Evolutionary conservation across 2,888 invertebrate species (phyloP).

Genomic region (Melolontha melolontha): DNA sequence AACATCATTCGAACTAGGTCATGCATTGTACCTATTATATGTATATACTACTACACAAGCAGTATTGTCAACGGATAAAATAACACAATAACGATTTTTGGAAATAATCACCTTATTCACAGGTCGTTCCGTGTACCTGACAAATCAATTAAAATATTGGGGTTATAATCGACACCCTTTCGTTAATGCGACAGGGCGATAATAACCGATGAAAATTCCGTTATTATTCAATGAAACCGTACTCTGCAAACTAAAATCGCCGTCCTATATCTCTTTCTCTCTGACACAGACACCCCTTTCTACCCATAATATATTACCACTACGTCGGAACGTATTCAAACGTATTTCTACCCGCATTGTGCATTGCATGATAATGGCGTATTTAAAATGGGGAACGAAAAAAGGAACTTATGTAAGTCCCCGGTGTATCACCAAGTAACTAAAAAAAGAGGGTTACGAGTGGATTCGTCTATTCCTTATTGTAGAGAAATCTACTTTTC

Average conservation of each 20-base stretch:
- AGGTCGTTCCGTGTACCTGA: slow-evolving; percentile 8
- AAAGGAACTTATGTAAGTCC: slow-evolving; percentile 22
- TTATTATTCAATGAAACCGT: slow-evolving; percentile 29
- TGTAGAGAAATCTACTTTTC: slow-evolving; percentile 11
- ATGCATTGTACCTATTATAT: too few relatives aligned
- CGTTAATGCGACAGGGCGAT: slow-evolving; percentile 4
- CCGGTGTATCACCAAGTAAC: neutral
- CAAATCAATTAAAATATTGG: slow-evolving; percentile 11
- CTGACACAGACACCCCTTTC: slow-evolving; percentile 10
- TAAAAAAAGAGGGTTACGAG: slow-evolving; percentile 2
- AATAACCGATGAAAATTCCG: slow-evolving; percentile 14
- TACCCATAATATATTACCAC: slow-evolving; percentile 21
- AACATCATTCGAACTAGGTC: too few relatives aligned
- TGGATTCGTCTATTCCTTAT: slow-evolving; percentile 10
- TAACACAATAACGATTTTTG: neutral
- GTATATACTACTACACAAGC: too few relatives aligned
- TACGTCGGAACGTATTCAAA: slow-evolving; percentile 29
- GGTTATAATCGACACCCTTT: slow-evolving; percentile 18
- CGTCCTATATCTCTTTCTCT: neutral
- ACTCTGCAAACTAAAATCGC: slow-evolving; percentile 25
- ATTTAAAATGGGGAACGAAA: slow-evolving; percentile 22
- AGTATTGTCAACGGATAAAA: too few relatives aligned
- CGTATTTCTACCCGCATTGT: slow-evolving; percentile 28
- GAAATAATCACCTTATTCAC: neutral
- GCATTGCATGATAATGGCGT: slow-evolving; percentile 30